Evolutionary conservation across 1,140 invertebrate species (phyloP).

Genomic region (Coelopa frigida): DNA sequence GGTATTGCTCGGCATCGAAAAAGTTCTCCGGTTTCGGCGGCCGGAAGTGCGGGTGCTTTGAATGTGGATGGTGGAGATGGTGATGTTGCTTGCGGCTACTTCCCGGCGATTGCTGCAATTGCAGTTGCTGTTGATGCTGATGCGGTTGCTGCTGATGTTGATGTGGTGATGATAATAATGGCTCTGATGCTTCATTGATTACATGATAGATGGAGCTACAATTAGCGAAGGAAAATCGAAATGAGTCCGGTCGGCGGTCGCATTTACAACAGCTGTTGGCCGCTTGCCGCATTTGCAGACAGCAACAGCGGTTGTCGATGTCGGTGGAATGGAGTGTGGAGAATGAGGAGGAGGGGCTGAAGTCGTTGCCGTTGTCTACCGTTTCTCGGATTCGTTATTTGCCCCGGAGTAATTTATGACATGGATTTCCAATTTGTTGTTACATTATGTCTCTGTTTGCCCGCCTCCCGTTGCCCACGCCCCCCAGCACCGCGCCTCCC

Average conservation of each 20-base stretch:
- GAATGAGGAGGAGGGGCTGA: too few species aligned
- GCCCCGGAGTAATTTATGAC: slow-evolving; percentile 30
- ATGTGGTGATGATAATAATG: slow-evolving; percentile 9
- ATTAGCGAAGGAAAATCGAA: not conserved
- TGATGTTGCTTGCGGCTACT: slow-evolving; percentile 21
- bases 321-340: too few species aligned
- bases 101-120: not conserved
- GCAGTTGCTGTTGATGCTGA: slow-evolving; percentile 23
- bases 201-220: slow-evolving; percentile 11
- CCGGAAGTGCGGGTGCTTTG: slow-evolving; percentile 10
- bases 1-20: slow-evolving; percentile 6
- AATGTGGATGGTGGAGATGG: slow-evolving; percentile 9
- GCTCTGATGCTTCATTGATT: slow-evolving; percentile 9
- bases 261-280: slow-evolving; percentile 5
- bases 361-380: too few species aligned
- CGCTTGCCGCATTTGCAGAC: slow-evolving; percentile 20
- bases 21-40: slow-evolving; percentile 10
- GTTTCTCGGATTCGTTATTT: too few species aligned
- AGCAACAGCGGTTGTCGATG: slow-evolving; percentile 16
- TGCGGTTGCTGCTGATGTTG: slow-evolving; percentile 12
- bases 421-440: slow-evolving; percentile 38
- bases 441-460: slow-evolving; percentile 8
- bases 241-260: slow-evolving; percentile 5
- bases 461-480: not conserved
- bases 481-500: too few species aligned